Evolutionary conservation across 2,888 invertebrate genomes (phyloP).

Genomic region (Aphidoletes aphidimyza): DNA sequence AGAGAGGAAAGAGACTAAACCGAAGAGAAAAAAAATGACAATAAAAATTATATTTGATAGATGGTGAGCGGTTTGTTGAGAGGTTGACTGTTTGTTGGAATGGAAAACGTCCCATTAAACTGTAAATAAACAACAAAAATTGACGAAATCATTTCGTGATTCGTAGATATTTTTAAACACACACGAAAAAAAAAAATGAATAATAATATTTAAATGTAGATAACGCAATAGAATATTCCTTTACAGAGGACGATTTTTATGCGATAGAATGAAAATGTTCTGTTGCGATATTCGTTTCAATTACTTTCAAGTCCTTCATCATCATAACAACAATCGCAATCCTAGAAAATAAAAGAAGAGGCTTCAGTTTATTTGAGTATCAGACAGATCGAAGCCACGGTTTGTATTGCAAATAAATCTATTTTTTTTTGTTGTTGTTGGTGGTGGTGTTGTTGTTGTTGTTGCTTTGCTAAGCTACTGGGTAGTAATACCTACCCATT

Average conservation of each 20-base stretch:
- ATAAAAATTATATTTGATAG: background rate
- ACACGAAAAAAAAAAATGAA: too few relatives aligned
- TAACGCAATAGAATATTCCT: background rate
- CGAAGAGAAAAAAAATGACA: background rate
- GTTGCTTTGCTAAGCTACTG: too few relatives aligned
- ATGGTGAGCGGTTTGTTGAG: constrained; percentile 13
- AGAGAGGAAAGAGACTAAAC: background rate
- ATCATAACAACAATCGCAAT: constrained; percentile 53
- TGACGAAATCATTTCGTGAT: too few relatives aligned
- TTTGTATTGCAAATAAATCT: too few relatives aligned
- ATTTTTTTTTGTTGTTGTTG: too few relatives aligned
- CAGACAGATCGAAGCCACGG: background rate
- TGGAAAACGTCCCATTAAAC: constrained; percentile 46
- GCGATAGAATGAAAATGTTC: background rate
- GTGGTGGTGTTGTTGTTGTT: too few relatives aligned
- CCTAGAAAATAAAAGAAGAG: constrained; percentile 11
- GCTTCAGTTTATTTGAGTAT: background rate
- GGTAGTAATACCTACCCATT: too few relatives aligned
- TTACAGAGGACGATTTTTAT: background rate
- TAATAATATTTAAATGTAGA: too few relatives aligned
- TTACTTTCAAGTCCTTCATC: constrained; percentile 53
- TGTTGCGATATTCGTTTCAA: background rate
- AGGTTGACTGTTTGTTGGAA: constrained; percentile 37
- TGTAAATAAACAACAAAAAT: background rate
- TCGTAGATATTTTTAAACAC: too few relatives aligned